A percentile compares a stretch with the other conserved stretches of the same genome.
These are phyloP conservation scores for Geodia barretti DNA, from an alignment of 37 sponge, comb jelly and placozoan genomes.

Conservation along the genomic window DNA sequence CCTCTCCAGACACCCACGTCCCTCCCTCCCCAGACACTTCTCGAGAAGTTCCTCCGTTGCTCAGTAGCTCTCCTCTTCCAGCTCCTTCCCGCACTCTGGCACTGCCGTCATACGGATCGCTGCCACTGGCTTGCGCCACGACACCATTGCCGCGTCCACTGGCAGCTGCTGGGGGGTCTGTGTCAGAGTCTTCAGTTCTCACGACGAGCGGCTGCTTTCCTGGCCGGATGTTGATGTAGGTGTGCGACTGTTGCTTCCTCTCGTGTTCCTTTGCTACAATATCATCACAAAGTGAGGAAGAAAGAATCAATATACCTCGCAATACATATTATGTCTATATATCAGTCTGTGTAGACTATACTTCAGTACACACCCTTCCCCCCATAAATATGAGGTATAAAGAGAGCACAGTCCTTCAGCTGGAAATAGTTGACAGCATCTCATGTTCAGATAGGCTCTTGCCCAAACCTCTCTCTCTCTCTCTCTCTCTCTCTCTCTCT, in stretches of 20 bases:
- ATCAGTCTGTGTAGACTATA: too few relatives aligned
- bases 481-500: too few relatives aligned
- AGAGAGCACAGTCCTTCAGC: too few relatives aligned
- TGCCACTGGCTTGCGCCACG: background rate
- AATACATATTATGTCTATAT: too few relatives aligned
- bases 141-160: background rate
- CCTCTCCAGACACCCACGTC: background rate
- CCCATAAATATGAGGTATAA: too few relatives aligned
- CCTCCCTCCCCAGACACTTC: background rate
- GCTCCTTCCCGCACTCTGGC: background rate
- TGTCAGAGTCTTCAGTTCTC: background rate
- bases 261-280: background rate
- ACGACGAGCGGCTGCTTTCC: background rate
- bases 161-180: too few relatives aligned
- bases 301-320: too few relatives aligned
- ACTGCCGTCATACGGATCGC: background rate
- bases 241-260: background rate
- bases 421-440: too few relatives aligned
- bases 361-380: too few relatives aligned
- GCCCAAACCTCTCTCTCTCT: too few relatives aligned
- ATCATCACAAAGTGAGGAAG: too few relatives aligned
- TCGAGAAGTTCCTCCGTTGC: background rate
- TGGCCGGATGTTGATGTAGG: background rate
- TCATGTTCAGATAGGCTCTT: too few relatives aligned
- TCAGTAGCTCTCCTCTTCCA: background rate